A percentile compares a stretch with the other conserved stretches of the same genome.
Evolutionary conservation across 2,113 vertebrate genomes (phyloP).

Genomic region (Theristicus caerulescens): DNA sequence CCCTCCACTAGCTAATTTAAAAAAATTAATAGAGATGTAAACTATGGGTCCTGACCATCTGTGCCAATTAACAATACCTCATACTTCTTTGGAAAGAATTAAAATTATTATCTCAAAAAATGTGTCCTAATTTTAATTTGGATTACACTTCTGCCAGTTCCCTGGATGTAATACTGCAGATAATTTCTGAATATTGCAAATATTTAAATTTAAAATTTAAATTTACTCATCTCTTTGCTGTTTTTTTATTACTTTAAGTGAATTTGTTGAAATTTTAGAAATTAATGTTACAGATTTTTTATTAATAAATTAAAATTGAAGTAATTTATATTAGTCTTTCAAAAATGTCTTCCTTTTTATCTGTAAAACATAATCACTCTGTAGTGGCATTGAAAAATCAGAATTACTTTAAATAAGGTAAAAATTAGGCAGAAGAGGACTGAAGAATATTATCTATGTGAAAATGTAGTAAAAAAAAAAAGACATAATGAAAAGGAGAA

Average conservation of each 20-base stretch:
- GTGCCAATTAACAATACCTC: neutral
- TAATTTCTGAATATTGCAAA: neutral
- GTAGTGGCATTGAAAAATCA: neutral
- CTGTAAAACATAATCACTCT: neutral
- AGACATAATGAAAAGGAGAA: neutral
- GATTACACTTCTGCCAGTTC: rapidly evolving
- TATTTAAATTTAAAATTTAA: neutral
- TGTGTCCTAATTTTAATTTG: neutral
- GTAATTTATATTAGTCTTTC: neutral
- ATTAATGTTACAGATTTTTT: neutral
- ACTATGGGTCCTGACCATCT: neutral
- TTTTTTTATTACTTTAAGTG: neutral
- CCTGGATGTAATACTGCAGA: neutral
- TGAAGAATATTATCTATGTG: neutral
- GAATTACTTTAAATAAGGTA: neutral
- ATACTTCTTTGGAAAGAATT: neutral
- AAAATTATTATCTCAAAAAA: neutral
- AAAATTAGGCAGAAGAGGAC: neutral
- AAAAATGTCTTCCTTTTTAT: neutral
- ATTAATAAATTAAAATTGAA: neutral
- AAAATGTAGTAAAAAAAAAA: neutral
- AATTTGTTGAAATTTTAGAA: neutral
- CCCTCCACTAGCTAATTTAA: neutral
- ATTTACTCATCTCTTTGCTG: neutral
- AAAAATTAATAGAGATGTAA: neutral